Evolutionary conservation across 35 echinoderm and acorn worm genomes (phyloP).

Genomic region (Apostichopus parvimensis): DNA sequence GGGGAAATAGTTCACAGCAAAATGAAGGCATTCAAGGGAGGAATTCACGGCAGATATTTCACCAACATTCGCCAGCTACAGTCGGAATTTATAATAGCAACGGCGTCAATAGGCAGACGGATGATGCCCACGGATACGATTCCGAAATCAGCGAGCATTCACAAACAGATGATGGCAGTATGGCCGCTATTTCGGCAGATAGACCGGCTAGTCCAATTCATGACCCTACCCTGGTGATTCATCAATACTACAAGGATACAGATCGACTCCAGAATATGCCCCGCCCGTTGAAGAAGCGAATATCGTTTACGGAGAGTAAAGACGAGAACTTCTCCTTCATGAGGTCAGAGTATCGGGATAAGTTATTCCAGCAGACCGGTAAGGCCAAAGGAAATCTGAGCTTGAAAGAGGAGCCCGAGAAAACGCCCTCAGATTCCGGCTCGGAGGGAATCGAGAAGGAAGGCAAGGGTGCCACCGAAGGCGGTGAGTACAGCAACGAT

Average conservation of each 20-base stretch:
- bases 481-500: constrained; percentile 66
- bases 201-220: constrained; percentile 86
- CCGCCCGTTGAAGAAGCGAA: constrained; percentile 87
- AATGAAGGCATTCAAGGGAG: not conserved
- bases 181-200: constrained; percentile 60
- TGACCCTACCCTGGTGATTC: constrained; percentile 67
- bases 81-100: constrained; percentile 75
- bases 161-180: constrained; percentile 51
- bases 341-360: constrained; percentile 61
- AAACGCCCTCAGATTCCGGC: not conserved
- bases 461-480: constrained; percentile 27
- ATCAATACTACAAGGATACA: constrained; percentile 74
- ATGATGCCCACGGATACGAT: constrained; percentile 12
- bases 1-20: not conserved
- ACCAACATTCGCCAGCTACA: constrained; percentile 75
- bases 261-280: constrained; percentile 91
- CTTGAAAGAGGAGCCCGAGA: constrained; percentile 28
- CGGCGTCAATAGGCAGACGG: not conserved
- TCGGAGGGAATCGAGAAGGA: constrained; percentile 12
- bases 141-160: constrained; percentile 40
- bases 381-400: constrained; percentile 11
- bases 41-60: constrained; percentile 22
- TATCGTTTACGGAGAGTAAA: constrained; percentile 90
- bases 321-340: constrained; percentile 81
- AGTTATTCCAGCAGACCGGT: constrained; percentile 48